phyloP scores from a whole-genome alignment of 1,140 invertebrate genomes.

The Bactericera cockerelli region DNA sequence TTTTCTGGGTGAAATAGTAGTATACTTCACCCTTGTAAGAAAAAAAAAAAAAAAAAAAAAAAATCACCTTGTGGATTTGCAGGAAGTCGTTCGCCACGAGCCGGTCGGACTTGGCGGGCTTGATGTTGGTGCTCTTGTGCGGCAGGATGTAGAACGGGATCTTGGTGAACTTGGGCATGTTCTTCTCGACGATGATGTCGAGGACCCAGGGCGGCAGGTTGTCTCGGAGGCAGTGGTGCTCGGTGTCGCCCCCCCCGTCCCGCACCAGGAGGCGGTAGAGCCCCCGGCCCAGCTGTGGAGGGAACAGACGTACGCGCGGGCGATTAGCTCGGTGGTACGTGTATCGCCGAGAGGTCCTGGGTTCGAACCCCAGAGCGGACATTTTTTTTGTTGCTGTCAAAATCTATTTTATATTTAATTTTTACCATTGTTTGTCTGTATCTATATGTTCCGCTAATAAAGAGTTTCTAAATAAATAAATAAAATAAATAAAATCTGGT shows the following conservation, averaged over 20 bases:
- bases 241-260: constrained; percentile 90
- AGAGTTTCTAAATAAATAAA: constrained; percentile 17
- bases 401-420: constrained; percentile 14
- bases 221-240: constrained; percentile 81
- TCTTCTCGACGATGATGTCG: constrained; percentile 87
- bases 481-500: constrained; percentile 12
- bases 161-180: constrained; percentile 90
- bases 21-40: too few relatives aligned
- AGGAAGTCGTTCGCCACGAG: constrained; percentile 98
- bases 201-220: constrained; percentile 92
- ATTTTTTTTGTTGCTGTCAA: constrained; percentile 10
- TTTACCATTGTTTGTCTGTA: too few relatives aligned
- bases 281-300: constrained; percentile 72
- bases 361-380: too few relatives aligned
- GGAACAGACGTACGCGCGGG: constrained; percentile 32
- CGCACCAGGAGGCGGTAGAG: constrained; percentile 76
- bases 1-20: too few relatives aligned
- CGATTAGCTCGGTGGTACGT: too few relatives aligned
- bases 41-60: too few relatives aligned
- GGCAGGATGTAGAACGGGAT: constrained; percentile 93
- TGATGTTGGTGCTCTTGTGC: constrained; percentile 75
- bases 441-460: too few relatives aligned
- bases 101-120: constrained; percentile 88
- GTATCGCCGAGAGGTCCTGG: too few relatives aligned
- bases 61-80: constrained; percentile 93